Evolutionary conservation across 2,797 vertebrate species (phyloP).

Genomic region (Gallinago stenura): DNA sequence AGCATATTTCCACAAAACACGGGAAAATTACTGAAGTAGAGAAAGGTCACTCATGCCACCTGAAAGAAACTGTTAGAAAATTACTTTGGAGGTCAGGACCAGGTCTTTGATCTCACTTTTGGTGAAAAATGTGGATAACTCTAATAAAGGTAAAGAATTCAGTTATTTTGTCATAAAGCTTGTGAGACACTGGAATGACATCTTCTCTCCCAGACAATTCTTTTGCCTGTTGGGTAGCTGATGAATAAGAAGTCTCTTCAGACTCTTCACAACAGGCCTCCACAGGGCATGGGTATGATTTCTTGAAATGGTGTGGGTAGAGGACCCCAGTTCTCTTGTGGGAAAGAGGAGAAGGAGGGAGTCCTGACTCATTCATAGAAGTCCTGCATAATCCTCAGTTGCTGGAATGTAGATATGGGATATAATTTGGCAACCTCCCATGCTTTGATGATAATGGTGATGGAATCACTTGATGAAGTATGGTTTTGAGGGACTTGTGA

Average conservation of each 20-base stretch:
- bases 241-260: background rate
- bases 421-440: rapidly evolving
- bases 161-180: background rate
- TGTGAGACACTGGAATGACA: background rate
- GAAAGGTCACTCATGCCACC: background rate
- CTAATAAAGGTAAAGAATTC: background rate
- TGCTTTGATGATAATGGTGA: too few species aligned
- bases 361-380: background rate
- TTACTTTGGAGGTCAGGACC: background rate
- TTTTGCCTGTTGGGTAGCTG: background rate
- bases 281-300: rapidly evolving
- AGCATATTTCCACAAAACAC: background rate
- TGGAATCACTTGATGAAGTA: background rate
- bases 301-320: background rate
- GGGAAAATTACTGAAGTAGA: background rate
- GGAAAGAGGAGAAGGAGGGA: background rate
- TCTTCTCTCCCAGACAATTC: background rate
- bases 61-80: background rate
- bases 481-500: background rate
- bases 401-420: background rate
- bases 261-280: background rate
- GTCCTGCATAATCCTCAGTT: background rate
- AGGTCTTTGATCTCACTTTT: background rate
- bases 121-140: background rate
- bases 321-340: background rate